These are phyloP conservation scores for Dicaeum eximium DNA, from an alignment of 2,113 vertebrate genomes.

Conservation along the genomic window DNA sequence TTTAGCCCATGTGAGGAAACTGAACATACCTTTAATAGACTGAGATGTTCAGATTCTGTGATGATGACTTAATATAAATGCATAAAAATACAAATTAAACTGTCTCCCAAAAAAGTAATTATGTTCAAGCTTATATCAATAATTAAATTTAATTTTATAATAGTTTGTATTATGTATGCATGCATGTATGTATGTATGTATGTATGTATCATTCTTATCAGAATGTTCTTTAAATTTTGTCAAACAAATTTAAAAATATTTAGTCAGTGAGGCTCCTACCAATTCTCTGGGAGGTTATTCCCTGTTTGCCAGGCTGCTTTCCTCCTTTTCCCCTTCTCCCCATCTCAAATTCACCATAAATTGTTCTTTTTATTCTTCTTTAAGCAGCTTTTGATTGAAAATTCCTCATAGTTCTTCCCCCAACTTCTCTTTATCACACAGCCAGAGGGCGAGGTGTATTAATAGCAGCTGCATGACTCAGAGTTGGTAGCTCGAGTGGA, in stretches of 20 bases:
- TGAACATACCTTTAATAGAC: not conserved
- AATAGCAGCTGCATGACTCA: constrained; percentile 57
- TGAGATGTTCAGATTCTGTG: not conserved
- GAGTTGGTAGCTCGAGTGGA: not conserved
- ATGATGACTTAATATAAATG: not conserved
- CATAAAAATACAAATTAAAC: not conserved
- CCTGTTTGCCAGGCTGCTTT: not conserved
- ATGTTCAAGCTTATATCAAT: not conserved
- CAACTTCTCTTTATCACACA: constrained; percentile 21
- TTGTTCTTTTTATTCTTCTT: not conserved
- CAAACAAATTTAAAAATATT: not conserved
- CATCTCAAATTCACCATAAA: not conserved
- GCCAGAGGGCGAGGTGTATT: constrained; percentile 43
- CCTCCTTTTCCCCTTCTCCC: not conserved
- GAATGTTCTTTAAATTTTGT: not conserved
- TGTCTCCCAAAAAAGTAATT: not conserved
- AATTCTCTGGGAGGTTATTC: not conserved
- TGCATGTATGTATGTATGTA: no score
- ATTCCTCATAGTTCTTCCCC: constrained; percentile 10
- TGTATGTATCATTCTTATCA: no score
- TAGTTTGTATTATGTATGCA: not conserved
- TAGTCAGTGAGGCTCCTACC: not conserved
- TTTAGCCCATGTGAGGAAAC: not conserved
- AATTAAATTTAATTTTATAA: not conserved
- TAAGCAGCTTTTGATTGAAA: constrained; percentile 17